Conservation (phyloP, 2,113 vertebrate species). For the Empidonax alnorum region DNA sequence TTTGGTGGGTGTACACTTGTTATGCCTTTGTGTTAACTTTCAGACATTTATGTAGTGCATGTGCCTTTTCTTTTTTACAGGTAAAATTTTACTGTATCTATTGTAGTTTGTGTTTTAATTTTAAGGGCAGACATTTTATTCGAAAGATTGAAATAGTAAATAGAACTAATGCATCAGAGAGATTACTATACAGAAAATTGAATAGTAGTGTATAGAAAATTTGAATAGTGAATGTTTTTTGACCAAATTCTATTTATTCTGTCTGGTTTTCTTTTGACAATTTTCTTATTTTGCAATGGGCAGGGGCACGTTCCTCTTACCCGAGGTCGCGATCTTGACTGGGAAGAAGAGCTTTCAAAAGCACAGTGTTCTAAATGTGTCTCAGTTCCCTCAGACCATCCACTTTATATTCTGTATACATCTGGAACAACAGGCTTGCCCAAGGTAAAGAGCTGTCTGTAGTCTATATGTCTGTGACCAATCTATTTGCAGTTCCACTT, state of each 20-base stretch:
- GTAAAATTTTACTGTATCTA: neutral
- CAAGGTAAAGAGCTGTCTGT: conserved; percentile 80
- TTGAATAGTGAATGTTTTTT: neutral
- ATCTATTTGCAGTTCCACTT: neutral
- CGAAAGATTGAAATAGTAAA: neutral
- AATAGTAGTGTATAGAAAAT: neutral
- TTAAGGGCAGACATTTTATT: neutral
- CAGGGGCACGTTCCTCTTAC: conserved; percentile 81
- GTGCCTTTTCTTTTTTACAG: neutral
- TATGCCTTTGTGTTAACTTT: neutral
- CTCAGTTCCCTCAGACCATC: conserved; percentile 86
- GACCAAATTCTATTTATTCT: neutral
- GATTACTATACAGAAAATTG: neutral
- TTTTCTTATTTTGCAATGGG: neutral
- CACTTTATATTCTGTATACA: conserved; percentile 94
- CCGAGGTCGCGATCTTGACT: conserved; percentile 83
- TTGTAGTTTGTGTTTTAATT: neutral
- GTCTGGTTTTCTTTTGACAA: neutral
- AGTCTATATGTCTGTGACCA: neutral
- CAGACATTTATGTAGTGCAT: neutral
- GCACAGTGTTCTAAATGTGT: conserved; percentile 85
- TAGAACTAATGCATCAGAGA: neutral
- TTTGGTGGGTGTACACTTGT: conserved; percentile 79
- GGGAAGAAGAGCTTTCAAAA: conserved; percentile 89
- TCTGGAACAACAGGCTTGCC: conserved; percentile 94